phyloP scores from a whole-genome alignment of 2,113 vertebrate genomes.

The human region GRCh38 chr18:50169501-50170000 shows the following conservation, averaged over 20 bases:
- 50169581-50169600: background rate
- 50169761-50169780: background rate
- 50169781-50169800: background rate
- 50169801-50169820: background rate
- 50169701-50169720: background rate
- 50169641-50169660: background rate
- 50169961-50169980: accelerated
- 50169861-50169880: background rate
- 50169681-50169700: background rate
- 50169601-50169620: background rate
- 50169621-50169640: background rate
- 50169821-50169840: background rate
- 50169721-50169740: background rate
- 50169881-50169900: background rate
- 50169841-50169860: background rate
- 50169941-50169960: background rate
- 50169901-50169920: too few relatives aligned
- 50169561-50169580: background rate
- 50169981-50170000: background rate
- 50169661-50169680: background rate
- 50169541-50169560: background rate
- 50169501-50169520: background rate
- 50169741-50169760: background rate
- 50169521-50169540: background rate
- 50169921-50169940: background rate